Base-by-base conservation (phyloP, 2,797 vertebrate genomes). In the Xenentodon cancila region DNA sequence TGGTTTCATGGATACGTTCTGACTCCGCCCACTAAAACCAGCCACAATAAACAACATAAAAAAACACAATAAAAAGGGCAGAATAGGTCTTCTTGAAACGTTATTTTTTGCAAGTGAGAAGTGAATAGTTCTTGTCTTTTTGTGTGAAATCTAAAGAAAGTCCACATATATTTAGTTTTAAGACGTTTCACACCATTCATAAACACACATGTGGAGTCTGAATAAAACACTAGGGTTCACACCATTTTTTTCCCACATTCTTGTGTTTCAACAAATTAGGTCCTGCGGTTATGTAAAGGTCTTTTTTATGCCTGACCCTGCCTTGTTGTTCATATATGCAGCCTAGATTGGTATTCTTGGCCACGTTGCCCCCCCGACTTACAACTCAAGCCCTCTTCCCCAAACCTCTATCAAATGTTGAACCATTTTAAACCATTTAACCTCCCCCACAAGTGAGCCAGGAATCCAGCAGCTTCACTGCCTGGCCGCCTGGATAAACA, bases 401-500 rank as follows among this genome's bases (percentile, higher is more conserved):
- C 48, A 60, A 64, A 68, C 65, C 62, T 64, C 25, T 18, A 74
- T 72, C 52, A 68, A 73, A 79, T 68, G 34, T 62, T 48, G 27
- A 68, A 54, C 56, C 62, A 50, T 48, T 78, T 62, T 52, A 64
- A 57, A 77, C 55, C 3, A 4, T n/a, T 64, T 79, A 68, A 68
- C 63, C 65, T 40, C 56, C 47, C 67, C 62, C 58, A 58, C 70
- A 68, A 55, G 71, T 53, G 32, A 44, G 52, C 21, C 52, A 30
- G 71, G 55, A 75, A 65, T 71, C 73, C 73, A 73, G 54, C 12
- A 1, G 72, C 30, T 82, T 64, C 58, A 42, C 37, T 18, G 61
- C 65, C 77, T 78, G 52, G 68, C 37, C 17, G 61, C 65, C 77
- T 78, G 52, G 68, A 79, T 71, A 80, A 84, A 84, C 64, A 81